Evolutionary conservation across 2,888 invertebrate species (phyloP).

Genomic region (Norana najaformis): DNA sequence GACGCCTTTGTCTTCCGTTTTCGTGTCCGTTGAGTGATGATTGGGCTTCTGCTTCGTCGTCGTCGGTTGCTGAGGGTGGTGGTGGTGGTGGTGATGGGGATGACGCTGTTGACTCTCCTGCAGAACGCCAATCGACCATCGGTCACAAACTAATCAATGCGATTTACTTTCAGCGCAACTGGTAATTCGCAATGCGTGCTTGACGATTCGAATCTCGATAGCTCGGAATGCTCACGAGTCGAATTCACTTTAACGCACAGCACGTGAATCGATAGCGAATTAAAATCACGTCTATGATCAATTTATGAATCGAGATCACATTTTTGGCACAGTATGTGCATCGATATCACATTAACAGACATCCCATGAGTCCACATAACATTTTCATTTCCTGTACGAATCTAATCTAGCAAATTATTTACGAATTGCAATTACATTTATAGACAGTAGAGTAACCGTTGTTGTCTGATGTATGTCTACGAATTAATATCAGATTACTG

Average conservation of each 20-base stretch:
- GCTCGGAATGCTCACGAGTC: neutral
- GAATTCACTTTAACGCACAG: neutral
- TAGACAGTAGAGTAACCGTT: too few relatives aligned
- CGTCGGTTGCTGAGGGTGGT: neutral
- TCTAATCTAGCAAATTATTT: too few relatives aligned
- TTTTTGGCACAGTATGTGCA: neutral
- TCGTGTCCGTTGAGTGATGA: neutral
- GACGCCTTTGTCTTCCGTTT: conserved; percentile 31
- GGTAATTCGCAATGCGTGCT: neutral
- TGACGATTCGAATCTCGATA: neutral
- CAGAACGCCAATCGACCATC: conserved; percentile 6
- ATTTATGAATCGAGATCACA: neutral
- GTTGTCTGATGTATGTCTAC: neutral
- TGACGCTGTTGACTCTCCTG: neutral
- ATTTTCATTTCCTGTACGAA: too few relatives aligned
- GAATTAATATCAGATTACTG: neutral
- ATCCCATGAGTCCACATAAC: too few relatives aligned
- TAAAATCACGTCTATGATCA: too few relatives aligned
- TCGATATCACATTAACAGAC: neutral
- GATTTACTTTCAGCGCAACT: neutral
- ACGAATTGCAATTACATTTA: too few relatives aligned
- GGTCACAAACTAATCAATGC: conserved; percentile 6
- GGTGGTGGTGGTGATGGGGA: neutral
- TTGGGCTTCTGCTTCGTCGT: neutral
- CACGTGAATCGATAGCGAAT: neutral